phyloP scores from a whole-genome alignment of 2,113 vertebrate species.

The Zosterops pallidus region DNA sequence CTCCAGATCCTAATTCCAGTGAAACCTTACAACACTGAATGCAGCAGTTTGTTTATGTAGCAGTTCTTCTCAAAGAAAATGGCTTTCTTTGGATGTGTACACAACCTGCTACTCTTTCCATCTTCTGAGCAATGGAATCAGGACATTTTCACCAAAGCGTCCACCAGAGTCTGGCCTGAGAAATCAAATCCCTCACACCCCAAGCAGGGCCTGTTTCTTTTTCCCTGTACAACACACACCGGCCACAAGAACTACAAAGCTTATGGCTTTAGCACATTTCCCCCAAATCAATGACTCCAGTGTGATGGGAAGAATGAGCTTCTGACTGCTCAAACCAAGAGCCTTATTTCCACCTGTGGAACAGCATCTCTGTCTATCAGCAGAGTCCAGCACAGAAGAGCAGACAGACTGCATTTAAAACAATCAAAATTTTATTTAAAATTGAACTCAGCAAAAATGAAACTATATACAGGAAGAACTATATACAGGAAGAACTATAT shows the following conservation, averaged over 20 bases:
- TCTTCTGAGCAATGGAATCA: too few species aligned
- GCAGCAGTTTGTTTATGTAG: too few species aligned
- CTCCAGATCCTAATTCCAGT: not conserved
- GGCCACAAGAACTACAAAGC: not conserved
- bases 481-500: too few species aligned
- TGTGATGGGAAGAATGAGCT: not conserved
- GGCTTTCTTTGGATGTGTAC: too few species aligned
- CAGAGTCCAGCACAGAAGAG: not conserved
- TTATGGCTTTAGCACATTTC: not conserved
- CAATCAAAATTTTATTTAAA: not conserved
- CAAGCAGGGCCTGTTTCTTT: not conserved
- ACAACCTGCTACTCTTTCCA: too few species aligned
- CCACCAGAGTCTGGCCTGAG: not conserved
- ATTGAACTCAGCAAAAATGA: slow-evolving; percentile 44
- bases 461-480: not conserved
- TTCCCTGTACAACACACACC: not conserved
- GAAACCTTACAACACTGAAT: too few species aligned
- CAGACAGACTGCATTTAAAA: not conserved
- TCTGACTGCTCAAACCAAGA: not conserved
- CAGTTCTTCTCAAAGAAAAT: too few species aligned
- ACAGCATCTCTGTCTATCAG: not conserved
- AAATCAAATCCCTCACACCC: too few species aligned
- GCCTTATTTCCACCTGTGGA: not conserved
- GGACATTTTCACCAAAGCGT: too few species aligned
- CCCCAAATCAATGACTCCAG: not conserved